A percentile compares a stretch with the other conserved stretches of the same genome.
Conservation (phyloP, 2,888 invertebrate species). For the Agonopterix heracliana region DNA sequence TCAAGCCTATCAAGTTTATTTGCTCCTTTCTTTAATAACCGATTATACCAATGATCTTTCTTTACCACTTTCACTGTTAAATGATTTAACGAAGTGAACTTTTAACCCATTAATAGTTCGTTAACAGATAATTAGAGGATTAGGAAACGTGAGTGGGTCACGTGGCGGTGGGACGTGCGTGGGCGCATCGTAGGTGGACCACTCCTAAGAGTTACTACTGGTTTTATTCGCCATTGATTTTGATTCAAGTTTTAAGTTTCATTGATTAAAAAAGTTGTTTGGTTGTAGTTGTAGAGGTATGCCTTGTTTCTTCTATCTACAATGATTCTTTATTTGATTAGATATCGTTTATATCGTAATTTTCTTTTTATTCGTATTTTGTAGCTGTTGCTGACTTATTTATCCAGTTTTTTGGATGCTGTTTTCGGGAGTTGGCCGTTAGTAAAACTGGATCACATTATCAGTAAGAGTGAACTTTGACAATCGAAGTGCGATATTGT, state of each 20-base stretch:
- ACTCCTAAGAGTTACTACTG: not conserved
- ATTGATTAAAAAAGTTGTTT: slow-evolving; percentile 1
- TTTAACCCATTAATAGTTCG: not conserved
- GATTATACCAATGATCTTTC: not conserved
- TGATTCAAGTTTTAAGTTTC: slow-evolving; percentile 1
- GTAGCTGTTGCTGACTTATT: too few relatives aligned
- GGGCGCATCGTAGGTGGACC: slow-evolving; percentile 16
- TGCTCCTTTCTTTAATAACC: not conserved
- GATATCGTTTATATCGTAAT: too few relatives aligned
- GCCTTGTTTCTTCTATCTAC: too few relatives aligned
- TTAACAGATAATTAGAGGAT: slow-evolving; percentile 6
- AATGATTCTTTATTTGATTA: too few relatives aligned
- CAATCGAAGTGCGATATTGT: too few relatives aligned
- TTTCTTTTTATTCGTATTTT: too few relatives aligned
- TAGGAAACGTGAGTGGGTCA: slow-evolving; percentile 15
- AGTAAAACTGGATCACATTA: too few relatives aligned
- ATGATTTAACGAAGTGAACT: not conserved
- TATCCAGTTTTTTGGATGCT: too few relatives aligned
- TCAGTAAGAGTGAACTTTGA: too few relatives aligned
- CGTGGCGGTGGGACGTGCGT: slow-evolving; percentile 15
- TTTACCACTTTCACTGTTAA: not conserved
- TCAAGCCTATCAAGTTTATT: not conserved
- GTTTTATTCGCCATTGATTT: slow-evolving; percentile 7
- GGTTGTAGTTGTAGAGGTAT: not conserved
- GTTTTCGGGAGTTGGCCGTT: too few relatives aligned